These are phyloP conservation scores for Albula goreensis DNA, from an alignment of 2,113 vertebrate species.

Conservation along the genomic window DNA sequence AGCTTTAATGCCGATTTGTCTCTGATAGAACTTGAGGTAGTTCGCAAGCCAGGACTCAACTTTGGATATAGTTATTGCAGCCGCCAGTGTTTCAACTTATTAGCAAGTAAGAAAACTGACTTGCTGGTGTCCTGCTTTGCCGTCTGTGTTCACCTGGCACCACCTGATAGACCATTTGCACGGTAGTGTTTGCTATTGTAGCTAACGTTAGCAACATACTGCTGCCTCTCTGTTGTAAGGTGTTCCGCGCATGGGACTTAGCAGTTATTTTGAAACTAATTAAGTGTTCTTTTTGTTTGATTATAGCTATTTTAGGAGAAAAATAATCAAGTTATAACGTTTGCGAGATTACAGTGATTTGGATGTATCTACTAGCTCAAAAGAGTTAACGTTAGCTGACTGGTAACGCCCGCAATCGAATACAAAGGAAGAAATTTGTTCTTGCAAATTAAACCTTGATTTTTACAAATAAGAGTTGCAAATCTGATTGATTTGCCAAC, in stretches of 20 bases:
- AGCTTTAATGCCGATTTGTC: background rate
- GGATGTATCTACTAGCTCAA: too few species aligned
- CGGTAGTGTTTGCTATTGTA: background rate
- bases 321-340: background rate
- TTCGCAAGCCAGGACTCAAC: background rate
- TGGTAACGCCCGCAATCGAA: background rate
- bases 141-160: background rate
- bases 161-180: background rate
- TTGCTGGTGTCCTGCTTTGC: background rate
- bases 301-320: background rate
- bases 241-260: background rate
- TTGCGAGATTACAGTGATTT: too few species aligned
- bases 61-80: background rate
- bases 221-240: too few species aligned
- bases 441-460: background rate
- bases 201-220: background rate
- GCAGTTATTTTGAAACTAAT: background rate
- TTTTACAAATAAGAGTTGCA: background rate
- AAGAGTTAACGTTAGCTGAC: background rate
- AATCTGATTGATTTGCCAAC: too few species aligned
- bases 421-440: background rate
- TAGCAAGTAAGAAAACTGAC: too few species aligned
- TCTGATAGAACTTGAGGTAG: background rate
- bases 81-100: too few species aligned
- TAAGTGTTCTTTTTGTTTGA: too few species aligned